Conservation (phyloP, 2,113 vertebrate genomes). For the Ancistrus triradiatus region DNA sequence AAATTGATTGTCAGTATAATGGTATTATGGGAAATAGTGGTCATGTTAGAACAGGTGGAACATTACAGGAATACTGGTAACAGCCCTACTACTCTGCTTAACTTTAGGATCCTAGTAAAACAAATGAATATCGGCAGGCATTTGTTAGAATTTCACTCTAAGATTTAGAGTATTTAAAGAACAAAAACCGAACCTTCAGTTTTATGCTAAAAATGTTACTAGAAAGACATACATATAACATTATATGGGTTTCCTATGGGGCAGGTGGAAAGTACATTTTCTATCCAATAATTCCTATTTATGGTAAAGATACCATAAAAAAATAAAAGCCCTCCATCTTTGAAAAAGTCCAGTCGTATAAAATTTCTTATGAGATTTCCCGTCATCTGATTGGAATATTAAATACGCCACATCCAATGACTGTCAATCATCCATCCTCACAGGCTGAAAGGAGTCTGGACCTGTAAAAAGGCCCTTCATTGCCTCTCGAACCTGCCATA, state of each 20-base stretch:
- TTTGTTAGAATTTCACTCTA: no score
- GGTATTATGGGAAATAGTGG: slow-evolving; percentile 22
- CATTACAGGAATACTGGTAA: neutral
- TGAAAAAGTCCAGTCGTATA: no score
- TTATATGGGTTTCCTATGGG: no score
- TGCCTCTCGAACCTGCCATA: slow-evolving; percentile 82
- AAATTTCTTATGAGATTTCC: slow-evolving; percentile 85
- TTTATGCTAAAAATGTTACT: no score
- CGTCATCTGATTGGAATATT: slow-evolving; percentile 95
- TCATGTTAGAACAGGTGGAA: neutral
- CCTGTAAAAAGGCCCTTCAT: slow-evolving; percentile 95
- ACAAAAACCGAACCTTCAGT: no score
- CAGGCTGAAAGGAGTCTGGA: slow-evolving; percentile 87
- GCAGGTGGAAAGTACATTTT: no score
- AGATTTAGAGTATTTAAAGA: no score
- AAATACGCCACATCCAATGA: slow-evolving; percentile 97
- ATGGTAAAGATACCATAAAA: no score
- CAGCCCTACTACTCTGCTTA: neutral
- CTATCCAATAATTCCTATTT: no score
- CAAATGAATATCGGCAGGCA: neutral
- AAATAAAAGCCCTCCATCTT: no score
- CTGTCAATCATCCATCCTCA: slow-evolving; percentile 89
- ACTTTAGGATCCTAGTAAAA: neutral
- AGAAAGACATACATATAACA: no score
- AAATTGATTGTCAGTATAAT: slow-evolving; percentile 42